phyloP scores from a whole-genome alignment of 2,113 vertebrate genomes.

The Xiphophorus couchianus region DNA sequence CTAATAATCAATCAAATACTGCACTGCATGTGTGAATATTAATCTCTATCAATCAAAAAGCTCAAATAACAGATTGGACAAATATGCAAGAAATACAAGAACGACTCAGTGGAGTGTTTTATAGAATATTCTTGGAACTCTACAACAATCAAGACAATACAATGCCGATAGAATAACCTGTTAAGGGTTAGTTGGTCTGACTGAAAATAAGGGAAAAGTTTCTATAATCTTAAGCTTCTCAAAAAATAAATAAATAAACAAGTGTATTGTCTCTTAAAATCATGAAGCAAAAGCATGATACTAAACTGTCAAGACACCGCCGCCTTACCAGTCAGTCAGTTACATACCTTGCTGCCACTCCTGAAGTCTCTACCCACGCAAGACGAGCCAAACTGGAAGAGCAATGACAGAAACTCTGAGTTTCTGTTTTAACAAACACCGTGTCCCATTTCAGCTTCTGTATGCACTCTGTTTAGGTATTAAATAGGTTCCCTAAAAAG shows the following conservation, averaged over 20 bases:
- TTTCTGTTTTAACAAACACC: slow-evolving; percentile 48
- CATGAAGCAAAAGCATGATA: neutral
- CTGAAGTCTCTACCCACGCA: slow-evolving; percentile 1
- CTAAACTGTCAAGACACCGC: neutral
- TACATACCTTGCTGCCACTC: neutral
- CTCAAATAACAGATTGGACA: too few species aligned
- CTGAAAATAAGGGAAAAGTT: too few species aligned
- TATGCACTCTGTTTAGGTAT: neutral
- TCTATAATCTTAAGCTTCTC: too few species aligned
- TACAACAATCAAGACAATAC: too few species aligned
- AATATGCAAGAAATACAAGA: too few species aligned
- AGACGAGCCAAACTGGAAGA: slow-evolving; percentile 17
- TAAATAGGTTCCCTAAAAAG: neutral
- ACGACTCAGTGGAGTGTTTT: too few species aligned
- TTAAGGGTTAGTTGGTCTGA: too few species aligned
- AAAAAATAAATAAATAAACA: neutral
- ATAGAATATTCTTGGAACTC: too few species aligned
- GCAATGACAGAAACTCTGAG: slow-evolving; percentile 17
- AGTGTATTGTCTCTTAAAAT: neutral
- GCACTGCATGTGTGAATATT: too few species aligned
- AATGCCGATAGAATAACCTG: too few species aligned
- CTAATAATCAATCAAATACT: too few species aligned
- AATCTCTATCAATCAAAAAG: too few species aligned
- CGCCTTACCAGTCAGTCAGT: neutral
- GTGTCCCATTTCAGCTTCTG: neutral